Evolutionary conservation across 1,140 invertebrate genomes (phyloP).

Genomic region (Rhyzopertha dominica): DNA sequence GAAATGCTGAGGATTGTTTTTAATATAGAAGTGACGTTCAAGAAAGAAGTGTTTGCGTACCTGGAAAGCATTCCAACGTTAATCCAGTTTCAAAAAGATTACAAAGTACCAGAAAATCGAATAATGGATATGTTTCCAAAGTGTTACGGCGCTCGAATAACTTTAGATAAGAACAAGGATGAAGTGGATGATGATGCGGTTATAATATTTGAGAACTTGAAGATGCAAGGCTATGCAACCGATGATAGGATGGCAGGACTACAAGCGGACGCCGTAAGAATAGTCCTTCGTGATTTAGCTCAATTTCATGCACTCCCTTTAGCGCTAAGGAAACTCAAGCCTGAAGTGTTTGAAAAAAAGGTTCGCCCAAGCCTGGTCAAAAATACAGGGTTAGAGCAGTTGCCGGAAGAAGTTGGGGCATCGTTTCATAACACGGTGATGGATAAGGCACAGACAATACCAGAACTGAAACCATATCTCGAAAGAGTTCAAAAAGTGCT

Average conservation of each 20-base stretch:
- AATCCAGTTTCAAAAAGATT: constrained; percentile 48
- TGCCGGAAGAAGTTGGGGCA: constrained; percentile 29
- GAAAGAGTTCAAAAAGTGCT: constrained; percentile 22
- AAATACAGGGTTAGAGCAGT: constrained; percentile 34
- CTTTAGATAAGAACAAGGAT: constrained; percentile 39
- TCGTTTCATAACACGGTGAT: constrained; percentile 37
- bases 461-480: constrained; percentile 29
- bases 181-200: constrained; percentile 53
- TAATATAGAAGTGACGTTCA: constrained; percentile 53
- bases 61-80: constrained; percentile 48
- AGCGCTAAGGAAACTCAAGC: constrained; percentile 50
- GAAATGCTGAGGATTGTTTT: constrained; percentile 52
- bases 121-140: constrained; percentile 48
- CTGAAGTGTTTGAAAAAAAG: constrained; percentile 47
- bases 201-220: constrained; percentile 55
- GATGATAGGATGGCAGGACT: constrained; percentile 49
- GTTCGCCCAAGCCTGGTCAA: constrained; percentile 41
- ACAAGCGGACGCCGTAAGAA: constrained; percentile 47
- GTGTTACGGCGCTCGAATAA: constrained; percentile 52
- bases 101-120: constrained; percentile 40
- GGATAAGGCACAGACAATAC: constrained; percentile 33
- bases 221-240: constrained; percentile 46
- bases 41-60: constrained; percentile 56
- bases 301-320: constrained; percentile 55
- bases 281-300: constrained; percentile 50